Evolutionary conservation across 2,113 vertebrate genomes (phyloP).

Genomic region (Salminus brasiliensis): DNA sequence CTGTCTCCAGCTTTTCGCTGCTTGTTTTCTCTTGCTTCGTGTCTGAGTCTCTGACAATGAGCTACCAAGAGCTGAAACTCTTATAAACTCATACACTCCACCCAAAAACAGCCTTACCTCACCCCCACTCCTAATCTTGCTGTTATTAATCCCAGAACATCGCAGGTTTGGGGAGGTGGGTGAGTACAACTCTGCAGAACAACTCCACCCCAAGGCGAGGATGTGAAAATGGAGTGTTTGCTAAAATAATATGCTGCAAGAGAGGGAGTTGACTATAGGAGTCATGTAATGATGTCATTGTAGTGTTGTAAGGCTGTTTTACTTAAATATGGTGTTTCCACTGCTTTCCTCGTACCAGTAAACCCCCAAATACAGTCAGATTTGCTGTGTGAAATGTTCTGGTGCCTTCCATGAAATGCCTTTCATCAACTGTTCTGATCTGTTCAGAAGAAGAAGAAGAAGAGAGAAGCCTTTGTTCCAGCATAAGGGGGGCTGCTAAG

Average conservation of each 20-base stretch:
- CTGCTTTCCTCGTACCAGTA: background rate
- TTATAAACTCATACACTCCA: constrained; percentile 9
- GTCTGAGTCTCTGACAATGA: background rate
- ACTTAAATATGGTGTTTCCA: background rate
- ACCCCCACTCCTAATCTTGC: background rate
- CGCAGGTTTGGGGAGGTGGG: background rate
- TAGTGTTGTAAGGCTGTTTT: background rate
- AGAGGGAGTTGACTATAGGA: background rate
- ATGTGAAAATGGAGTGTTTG: background rate
- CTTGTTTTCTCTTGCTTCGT: constrained; percentile 7
- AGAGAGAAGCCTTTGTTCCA: constrained; percentile 26
- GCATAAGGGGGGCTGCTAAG: constrained; percentile 12
- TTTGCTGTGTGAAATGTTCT: too few species aligned
- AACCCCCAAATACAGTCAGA: background rate
- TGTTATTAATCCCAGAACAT: constrained; percentile 26
- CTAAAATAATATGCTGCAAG: background rate
- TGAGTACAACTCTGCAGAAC: background rate
- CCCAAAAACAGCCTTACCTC: background rate
- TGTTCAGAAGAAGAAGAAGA: background rate
- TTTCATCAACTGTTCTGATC: background rate
- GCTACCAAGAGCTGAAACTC: background rate
- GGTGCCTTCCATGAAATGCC: background rate
- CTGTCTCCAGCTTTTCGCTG: background rate
- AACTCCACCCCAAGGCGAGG: background rate
- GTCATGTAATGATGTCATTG: background rate